Evolutionary conservation across 2,113 vertebrate species (phyloP).

Genomic region (Cathartes aura): DNA sequence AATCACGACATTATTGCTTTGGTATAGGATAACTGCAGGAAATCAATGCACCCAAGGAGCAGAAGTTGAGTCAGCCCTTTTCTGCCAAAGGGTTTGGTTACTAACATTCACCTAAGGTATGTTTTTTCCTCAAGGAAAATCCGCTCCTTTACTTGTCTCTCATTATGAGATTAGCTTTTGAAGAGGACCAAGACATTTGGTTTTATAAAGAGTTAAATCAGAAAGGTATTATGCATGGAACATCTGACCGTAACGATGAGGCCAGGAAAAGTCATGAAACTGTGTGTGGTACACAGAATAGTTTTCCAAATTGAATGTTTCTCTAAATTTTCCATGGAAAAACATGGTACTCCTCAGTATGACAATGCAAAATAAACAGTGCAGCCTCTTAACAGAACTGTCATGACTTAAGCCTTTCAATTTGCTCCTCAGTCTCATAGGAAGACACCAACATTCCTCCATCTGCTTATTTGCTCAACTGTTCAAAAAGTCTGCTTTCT

Average conservation of each 20-base stretch:
- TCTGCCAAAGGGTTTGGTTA: not conserved
- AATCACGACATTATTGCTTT: accelerated
- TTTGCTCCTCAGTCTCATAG: not conserved
- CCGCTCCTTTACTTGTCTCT: not conserved
- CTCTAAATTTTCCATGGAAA: not conserved
- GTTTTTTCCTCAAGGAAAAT: not conserved
- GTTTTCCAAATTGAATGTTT: not conserved
- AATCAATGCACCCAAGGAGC: not conserved
- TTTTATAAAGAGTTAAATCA: not conserved
- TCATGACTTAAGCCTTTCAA: not conserved
- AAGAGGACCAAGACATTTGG: not conserved
- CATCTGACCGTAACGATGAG: accelerated
- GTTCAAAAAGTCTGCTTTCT: not conserved
- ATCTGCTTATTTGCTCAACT: not conserved
- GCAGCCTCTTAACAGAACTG: not conserved
- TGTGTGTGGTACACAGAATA: not conserved
- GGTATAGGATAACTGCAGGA: not conserved
- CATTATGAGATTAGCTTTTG: accelerated
- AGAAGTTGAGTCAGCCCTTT: not conserved
- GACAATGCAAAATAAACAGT: not conserved
- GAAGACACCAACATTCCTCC: not conserved
- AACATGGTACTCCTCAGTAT: not conserved
- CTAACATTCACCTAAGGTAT: not conserved
- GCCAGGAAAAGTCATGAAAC: not conserved
- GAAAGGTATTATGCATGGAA: not conserved